phyloP scores from a whole-genome alignment of 2,113 vertebrate genomes.

The Tursiops truncatus region DNA sequence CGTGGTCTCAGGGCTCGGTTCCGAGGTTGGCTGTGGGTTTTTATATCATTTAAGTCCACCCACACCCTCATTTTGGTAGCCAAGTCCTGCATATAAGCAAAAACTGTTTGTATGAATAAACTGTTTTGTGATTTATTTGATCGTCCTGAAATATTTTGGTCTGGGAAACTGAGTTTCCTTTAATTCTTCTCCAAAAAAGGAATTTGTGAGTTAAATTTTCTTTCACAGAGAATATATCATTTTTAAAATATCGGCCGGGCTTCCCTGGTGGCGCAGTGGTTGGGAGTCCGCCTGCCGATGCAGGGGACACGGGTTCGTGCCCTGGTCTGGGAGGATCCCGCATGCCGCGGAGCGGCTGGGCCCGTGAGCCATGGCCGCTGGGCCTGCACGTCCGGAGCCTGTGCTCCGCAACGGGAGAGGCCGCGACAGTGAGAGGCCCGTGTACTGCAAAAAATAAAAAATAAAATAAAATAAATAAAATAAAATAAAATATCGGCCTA shows the following conservation, averaged over 20 bases:
- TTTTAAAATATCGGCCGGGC: background rate
- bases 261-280: too few relatives aligned
- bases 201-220: background rate
- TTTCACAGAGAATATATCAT: background rate
- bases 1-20: background rate
- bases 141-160: background rate
- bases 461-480: too few relatives aligned
- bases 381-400: too few relatives aligned
- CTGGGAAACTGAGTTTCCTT: background rate
- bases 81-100: background rate
- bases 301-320: too few relatives aligned
- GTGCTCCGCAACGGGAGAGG: too few relatives aligned
- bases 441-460: too few relatives aligned
- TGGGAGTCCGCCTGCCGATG: too few relatives aligned
- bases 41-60: background rate
- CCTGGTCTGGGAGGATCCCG: too few relatives aligned
- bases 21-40: background rate
- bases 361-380: too few relatives aligned
- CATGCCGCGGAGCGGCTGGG: too few relatives aligned
- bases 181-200: background rate
- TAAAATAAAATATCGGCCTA: background rate
- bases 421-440: too few relatives aligned
- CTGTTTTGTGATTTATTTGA: background rate
- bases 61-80: background rate
- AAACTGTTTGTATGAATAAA: background rate